Percentiles rank a stretch among this genome's conserved stretches.
Conservation (phyloP, 2,888 invertebrate species). For the Plebejus argus region DNA sequence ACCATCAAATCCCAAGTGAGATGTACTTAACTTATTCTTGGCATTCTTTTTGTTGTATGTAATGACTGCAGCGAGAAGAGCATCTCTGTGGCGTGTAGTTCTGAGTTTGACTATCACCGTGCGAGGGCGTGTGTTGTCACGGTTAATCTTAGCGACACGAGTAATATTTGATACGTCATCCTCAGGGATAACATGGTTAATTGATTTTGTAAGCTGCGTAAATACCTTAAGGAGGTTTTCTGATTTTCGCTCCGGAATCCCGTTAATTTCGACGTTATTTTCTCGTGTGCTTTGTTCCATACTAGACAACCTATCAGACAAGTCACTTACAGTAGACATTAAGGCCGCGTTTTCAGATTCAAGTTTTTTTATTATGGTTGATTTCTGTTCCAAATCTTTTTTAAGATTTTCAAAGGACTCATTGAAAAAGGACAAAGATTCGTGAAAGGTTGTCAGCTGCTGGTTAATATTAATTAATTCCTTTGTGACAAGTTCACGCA, state of each 20-base stretch:
- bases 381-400: not conserved
- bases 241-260: too few relatives aligned
- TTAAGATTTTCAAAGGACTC: not conserved
- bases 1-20: not conserved
- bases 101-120: not conserved
- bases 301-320: slow-evolving; percentile 33
- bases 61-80: not conserved
- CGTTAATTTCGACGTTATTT: too few relatives aligned
- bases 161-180: slow-evolving; percentile 29
- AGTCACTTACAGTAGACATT: slow-evolving; percentile 21
- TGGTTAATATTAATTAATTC: not conserved
- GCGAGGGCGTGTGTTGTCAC: not conserved
- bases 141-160: slow-evolving; percentile 10
- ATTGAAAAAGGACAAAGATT: not conserved
- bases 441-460: not conserved
- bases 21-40: not conserved
- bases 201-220: not conserved
- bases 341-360: slow-evolving; percentile 31
- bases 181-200: not conserved
- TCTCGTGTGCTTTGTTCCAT: too few relatives aligned
- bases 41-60: slow-evolving; percentile 15
- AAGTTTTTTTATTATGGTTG: slow-evolving; percentile 31
- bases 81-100: not conserved
- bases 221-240: too few relatives aligned
- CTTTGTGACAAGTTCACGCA: not conserved